These are phyloP conservation scores for Otolemur crassicaudatus DNA, from an alignment of 2,797 vertebrate species.

Conservation along the genomic window DNA sequence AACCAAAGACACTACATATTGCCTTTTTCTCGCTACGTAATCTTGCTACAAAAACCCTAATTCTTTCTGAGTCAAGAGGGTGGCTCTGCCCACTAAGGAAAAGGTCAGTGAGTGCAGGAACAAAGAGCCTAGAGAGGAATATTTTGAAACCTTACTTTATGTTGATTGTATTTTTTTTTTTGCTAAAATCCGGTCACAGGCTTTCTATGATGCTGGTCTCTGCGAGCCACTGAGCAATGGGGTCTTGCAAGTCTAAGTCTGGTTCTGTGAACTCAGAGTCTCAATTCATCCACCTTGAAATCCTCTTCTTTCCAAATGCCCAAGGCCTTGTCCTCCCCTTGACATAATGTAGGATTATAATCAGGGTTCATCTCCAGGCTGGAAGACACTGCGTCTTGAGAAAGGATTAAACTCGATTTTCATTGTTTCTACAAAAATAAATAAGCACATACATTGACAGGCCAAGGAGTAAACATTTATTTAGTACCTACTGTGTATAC, in stretches of 20 bases:
- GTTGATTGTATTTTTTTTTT: neutral
- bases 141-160: neutral
- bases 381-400: neutral
- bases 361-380: neutral
- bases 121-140: neutral
- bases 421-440: neutral
- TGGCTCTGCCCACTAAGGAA: neutral
- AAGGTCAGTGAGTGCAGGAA: neutral
- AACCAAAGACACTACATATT: neutral
- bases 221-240: neutral
- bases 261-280: neutral
- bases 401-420: neutral
- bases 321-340: neutral
- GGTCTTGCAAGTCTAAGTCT: neutral
- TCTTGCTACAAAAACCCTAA: neutral
- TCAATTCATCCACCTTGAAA: neutral
- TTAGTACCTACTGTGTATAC: neutral
- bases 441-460: neutral
- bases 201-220: neutral
- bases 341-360: neutral
- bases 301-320: neutral
- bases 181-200: slow-evolving; percentile 5
- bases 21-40: neutral
- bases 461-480: neutral
- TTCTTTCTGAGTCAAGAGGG: neutral